phyloP scores from a whole-genome alignment of 2,888 invertebrate species.

The Tolmerus cingulatus region DNA sequence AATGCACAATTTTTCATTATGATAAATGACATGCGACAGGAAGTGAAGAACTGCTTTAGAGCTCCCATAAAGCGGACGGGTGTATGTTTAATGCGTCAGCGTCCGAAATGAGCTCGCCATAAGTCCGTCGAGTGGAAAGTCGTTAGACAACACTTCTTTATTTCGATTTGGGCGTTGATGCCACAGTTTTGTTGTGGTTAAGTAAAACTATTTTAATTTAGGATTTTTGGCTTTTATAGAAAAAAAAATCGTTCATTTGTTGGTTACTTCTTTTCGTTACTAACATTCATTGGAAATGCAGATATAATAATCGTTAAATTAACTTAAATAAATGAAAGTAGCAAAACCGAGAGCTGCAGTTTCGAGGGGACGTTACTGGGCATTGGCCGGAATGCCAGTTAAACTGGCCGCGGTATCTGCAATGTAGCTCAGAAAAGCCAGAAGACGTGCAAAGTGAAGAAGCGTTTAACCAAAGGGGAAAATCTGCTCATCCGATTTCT shows the following conservation, averaged over 20 bases:
- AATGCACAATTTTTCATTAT: constrained; percentile 40
- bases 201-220: neutral
- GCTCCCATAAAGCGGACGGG: constrained; percentile 14
- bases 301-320: neutral
- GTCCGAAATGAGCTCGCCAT: neutral
- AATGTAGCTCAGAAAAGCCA: neutral
- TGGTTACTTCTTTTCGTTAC: neutral
- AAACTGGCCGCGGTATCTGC: constrained; percentile 7
- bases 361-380: neutral
- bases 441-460: neutral
- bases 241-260: neutral
- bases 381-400: constrained; percentile 28
- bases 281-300: neutral
- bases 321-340: neutral
- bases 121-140: constrained; percentile 20
- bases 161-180: neutral
- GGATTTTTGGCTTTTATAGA: neutral
- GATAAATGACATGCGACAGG: constrained; percentile 39
- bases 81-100: neutral
- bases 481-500: constrained; percentile 34
- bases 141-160: constrained; percentile 30
- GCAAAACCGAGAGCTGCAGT: neutral
- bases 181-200: neutral
- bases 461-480: neutral
- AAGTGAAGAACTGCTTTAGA: constrained; percentile 29